phyloP scores from a whole-genome alignment of 2,113 vertebrate species.

The Dromiciops gliroides region DNA sequence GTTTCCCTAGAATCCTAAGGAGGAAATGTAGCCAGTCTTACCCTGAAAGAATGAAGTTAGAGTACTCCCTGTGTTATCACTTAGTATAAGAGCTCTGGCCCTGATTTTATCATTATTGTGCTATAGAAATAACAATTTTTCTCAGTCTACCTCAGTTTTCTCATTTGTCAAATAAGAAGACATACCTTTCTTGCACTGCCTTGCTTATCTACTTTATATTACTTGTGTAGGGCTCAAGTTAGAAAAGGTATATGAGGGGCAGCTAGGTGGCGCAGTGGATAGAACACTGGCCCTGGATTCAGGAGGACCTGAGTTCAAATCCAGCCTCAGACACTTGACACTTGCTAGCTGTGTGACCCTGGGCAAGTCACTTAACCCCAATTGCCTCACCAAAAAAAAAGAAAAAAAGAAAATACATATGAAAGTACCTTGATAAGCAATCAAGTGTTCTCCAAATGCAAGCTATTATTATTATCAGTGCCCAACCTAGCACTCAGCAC shows the following conservation, averaged over 20 bases:
- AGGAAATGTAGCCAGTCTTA: neutral
- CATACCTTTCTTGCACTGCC: no score
- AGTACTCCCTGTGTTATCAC: neutral
- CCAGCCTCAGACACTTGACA: no score
- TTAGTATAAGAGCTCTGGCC: neutral
- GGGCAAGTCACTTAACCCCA: no score
- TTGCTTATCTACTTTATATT: neutral
- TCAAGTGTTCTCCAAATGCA: neutral
- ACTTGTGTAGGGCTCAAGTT: neutral
- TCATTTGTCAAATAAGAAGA: neutral
- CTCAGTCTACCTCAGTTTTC: neutral
- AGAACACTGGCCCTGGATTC: no score
- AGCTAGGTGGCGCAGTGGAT: no score
- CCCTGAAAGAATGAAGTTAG: neutral
- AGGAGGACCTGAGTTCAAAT: no score
- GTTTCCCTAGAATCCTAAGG: neutral
- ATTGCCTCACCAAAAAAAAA: no score
- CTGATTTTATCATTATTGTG: neutral
- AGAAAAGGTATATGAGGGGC: no score
- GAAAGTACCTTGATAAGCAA: neutral
- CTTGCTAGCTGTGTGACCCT: no score
- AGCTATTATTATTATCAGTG: neutral
- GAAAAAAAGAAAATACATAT: neutral
- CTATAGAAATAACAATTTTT: neutral
- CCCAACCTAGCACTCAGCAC: neutral